Conservation (phyloP, 2,113 vertebrate species). For the Toxotes chatareus region DNA sequence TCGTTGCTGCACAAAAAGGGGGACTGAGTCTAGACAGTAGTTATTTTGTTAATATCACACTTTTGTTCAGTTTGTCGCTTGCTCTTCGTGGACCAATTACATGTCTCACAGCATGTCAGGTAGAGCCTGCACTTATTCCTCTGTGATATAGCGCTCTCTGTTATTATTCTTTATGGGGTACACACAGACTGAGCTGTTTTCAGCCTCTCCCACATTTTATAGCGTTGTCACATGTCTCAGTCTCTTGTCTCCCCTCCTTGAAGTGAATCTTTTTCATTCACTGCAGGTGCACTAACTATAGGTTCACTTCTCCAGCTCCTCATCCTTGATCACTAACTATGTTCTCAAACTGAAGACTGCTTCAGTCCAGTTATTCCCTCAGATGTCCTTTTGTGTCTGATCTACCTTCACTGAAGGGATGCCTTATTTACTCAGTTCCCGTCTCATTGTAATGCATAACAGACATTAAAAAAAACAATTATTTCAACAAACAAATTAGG, state of each 20-base stretch:
- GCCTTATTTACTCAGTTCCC: neutral
- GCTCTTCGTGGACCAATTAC: conserved; percentile 17
- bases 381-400: neutral
- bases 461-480: neutral
- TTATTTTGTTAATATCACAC: neutral
- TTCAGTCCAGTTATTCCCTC: neutral
- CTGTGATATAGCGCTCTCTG: neutral
- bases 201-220: neutral
- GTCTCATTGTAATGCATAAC: neutral
- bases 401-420: neutral
- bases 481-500: neutral
- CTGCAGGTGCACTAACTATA: neutral
- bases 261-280: neutral
- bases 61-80: neutral
- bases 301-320: neutral
- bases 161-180: neutral
- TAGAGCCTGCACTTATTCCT: neutral
- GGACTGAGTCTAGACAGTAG: neutral
- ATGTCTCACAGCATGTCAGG: neutral
- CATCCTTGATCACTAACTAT: neutral
- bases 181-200: neutral
- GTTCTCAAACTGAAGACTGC: neutral
- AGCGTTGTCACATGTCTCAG: neutral
- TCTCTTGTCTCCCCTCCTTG: neutral
- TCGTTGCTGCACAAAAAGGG: neutral